These are phyloP conservation scores for Monochamus alternatus DNA, from an alignment of 2,888 invertebrate species.

Conservation along the genomic window DNA sequence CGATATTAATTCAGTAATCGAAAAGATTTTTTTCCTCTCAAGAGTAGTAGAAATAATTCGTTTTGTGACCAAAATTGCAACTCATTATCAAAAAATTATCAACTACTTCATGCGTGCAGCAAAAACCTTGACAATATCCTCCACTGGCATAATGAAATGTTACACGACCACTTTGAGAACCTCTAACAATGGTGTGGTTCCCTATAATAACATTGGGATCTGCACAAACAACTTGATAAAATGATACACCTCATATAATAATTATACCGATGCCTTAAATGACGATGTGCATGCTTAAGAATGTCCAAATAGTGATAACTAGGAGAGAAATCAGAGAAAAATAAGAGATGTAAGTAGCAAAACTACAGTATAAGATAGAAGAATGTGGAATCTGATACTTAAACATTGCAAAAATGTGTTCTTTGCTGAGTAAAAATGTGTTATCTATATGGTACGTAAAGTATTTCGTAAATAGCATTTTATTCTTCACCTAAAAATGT, in stretches of 20 bases:
- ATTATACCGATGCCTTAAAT: too few species aligned
- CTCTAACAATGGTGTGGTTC: constrained; percentile 47
- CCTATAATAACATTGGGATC: constrained; percentile 30
- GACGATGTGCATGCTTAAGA: too few species aligned
- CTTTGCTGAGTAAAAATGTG: not conserved
- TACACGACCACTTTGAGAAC: constrained; percentile 49
- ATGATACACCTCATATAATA: not conserved
- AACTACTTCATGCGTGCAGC: constrained; percentile 17
- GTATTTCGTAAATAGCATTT: not conserved
- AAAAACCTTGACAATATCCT: constrained; percentile 45
- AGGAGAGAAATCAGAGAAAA: too few species aligned
- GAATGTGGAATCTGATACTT: not conserved
- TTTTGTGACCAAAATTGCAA: too few species aligned
- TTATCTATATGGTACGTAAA: not conserved
- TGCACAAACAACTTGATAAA: constrained; percentile 38
- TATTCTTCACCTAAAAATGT: constrained; percentile 8
- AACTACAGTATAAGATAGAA: too few species aligned
- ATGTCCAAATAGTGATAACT: too few species aligned
- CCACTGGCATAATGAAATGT: constrained; percentile 43
- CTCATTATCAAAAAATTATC: constrained; percentile 36
- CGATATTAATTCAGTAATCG: too few species aligned
- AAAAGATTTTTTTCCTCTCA: too few species aligned
- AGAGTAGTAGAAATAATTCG: too few species aligned
- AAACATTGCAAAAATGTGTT: not conserved
- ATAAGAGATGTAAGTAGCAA: too few species aligned